These are phyloP conservation scores for Drosophila merina DNA, from an alignment of 2,888 invertebrate species.

Conservation along the genomic window DNA sequence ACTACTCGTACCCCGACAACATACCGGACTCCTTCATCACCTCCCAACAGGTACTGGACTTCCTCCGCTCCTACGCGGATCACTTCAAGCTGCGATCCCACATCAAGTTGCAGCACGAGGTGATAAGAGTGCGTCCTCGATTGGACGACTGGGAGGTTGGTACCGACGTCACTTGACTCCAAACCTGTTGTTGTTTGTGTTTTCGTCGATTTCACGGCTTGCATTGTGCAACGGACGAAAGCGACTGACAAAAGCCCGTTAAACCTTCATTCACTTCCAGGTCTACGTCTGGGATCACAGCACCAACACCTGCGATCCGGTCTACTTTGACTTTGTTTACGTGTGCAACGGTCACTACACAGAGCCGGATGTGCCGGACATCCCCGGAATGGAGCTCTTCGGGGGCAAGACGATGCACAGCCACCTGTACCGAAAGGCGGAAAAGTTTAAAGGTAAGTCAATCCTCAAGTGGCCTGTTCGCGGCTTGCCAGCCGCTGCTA, in stretches of 20 bases:
- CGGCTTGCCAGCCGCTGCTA: neutral
- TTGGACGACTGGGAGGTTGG: slow-evolving; percentile 87
- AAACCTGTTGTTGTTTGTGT: slow-evolving; percentile 30
- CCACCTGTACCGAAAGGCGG: slow-evolving; percentile 92
- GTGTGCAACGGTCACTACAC: slow-evolving; percentile 96
- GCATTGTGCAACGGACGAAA: neutral
- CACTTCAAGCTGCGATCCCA: slow-evolving; percentile 87
- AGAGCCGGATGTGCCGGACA: slow-evolving; percentile 89
- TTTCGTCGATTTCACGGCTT: slow-evolving; percentile 2
- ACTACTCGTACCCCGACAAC: slow-evolving; percentile 89
- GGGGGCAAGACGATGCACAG: slow-evolving; percentile 89
- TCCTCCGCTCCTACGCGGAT: slow-evolving; percentile 89
- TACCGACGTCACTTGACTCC: slow-evolving; percentile 46
- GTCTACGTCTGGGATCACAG: slow-evolving; percentile 79
- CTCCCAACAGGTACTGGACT: slow-evolving; percentile 90
- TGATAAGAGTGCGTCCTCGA: slow-evolving; percentile 86
- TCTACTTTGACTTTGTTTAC: slow-evolving; percentile 90
- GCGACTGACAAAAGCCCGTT: neutral
- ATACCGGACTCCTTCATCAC: slow-evolving; percentile 89
- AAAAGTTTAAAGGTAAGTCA: slow-evolving; percentile 86
- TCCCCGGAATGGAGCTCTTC: slow-evolving; percentile 88
- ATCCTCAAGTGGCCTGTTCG: neutral
- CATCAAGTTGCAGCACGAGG: slow-evolving; percentile 87
- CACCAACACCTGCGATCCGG: slow-evolving; percentile 84
- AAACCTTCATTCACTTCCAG: slow-evolving; percentile 48